Evolutionary conservation across 2,888 invertebrate species (phyloP).

Genomic region (Acanthosepion pharaonis): DNA sequence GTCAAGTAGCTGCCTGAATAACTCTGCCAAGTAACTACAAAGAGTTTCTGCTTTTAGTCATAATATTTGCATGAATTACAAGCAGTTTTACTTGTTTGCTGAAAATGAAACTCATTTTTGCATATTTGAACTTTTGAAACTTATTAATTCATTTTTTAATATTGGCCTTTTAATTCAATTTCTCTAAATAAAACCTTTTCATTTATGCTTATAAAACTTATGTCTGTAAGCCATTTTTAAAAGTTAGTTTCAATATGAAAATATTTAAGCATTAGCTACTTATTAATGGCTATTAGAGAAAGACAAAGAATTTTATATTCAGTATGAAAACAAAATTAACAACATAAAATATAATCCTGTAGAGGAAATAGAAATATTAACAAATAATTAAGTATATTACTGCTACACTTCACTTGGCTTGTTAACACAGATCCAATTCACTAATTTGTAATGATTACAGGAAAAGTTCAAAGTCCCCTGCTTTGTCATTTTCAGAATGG

Average conservation of each 20-base stretch:
- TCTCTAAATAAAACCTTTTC: too few relatives aligned
- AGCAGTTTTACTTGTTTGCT: too few relatives aligned
- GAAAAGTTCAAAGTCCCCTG: neutral
- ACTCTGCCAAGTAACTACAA: too few relatives aligned
- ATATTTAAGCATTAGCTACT: neutral
- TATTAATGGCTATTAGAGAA: neutral
- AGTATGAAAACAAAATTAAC: neutral
- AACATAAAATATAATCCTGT: neutral
- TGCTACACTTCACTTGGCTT: neutral
- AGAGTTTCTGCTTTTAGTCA: too few relatives aligned
- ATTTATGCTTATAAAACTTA: too few relatives aligned
- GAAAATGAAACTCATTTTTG: too few relatives aligned
- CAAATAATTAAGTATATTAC: neutral
- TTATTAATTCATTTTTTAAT: too few relatives aligned
- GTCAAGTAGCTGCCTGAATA: too few relatives aligned
- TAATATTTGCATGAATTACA: too few relatives aligned
- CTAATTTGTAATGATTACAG: constrained; percentile 6
- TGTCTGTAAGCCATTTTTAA: too few relatives aligned
- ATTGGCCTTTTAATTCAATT: too few relatives aligned
- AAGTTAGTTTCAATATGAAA: neutral
- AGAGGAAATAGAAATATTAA: neutral
- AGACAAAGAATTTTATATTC: neutral
- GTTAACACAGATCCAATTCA: neutral
- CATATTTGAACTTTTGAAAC: too few relatives aligned
- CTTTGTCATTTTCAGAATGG: neutral